A percentile compares a stretch with the other conserved stretches of the same genome.
Evolutionary conservation across 2,113 vertebrate species (phyloP).

Genomic region (Cryptoleucopteryx plumbea): DNA sequence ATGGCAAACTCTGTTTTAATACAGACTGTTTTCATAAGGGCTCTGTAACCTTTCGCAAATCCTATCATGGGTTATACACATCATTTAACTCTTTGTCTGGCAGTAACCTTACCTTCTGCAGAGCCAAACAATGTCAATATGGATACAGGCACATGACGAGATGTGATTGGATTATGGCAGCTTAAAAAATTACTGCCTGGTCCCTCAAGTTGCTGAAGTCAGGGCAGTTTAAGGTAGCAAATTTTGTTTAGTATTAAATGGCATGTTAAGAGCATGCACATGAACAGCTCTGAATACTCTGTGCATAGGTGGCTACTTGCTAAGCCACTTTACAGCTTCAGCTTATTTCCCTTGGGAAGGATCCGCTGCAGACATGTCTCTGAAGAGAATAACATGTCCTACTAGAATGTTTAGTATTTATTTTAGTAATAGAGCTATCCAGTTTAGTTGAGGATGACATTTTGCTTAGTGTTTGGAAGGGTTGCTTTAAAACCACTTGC

Average conservation of each 20-base stretch:
- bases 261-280: neutral
- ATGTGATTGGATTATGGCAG: neutral
- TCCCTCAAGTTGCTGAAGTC: neutral
- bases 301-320: neutral
- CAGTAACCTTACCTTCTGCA: neutral
- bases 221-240: neutral
- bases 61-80: neutral
- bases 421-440: neutral
- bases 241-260: neutral
- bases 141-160: neutral
- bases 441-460: neutral
- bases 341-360: neutral
- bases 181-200: neutral
- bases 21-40: neutral
- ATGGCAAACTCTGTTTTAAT: neutral
- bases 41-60: neutral
- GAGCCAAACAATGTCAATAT: neutral
- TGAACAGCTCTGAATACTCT: neutral
- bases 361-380: neutral
- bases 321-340: neutral
- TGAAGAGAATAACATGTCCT: neutral
- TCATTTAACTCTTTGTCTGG: neutral
- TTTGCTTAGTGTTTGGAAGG: neutral
- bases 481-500: conserved; percentile 45
- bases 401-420: neutral